Evolutionary conservation across 2,888 invertebrate species (phyloP).

Genomic region (Lycia hirtaria): DNA sequence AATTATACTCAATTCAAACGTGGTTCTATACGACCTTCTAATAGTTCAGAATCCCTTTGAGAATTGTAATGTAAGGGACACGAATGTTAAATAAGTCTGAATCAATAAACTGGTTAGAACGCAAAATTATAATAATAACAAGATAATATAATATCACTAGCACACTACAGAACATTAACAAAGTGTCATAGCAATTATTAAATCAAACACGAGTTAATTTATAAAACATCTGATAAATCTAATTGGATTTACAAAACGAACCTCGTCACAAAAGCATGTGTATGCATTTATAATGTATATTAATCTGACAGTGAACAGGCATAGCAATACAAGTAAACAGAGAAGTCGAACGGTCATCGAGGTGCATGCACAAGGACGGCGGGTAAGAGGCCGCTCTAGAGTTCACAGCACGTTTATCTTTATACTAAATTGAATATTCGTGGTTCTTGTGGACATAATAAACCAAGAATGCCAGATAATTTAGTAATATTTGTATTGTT

Average conservation of each 20-base stretch:
- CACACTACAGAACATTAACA: too few species aligned
- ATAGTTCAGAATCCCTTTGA: neutral
- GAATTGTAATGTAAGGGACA: constrained; percentile 4
- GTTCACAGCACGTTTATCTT: constrained; percentile 18
- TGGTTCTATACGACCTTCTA: constrained; percentile 1
- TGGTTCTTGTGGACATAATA: constrained; percentile 21
- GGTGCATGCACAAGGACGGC: constrained; percentile 49
- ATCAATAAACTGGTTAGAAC: neutral
- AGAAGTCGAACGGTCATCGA: constrained; percentile 34
- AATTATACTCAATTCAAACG: constrained; percentile 46
- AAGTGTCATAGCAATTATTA: too few species aligned
- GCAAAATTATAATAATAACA: too few species aligned
- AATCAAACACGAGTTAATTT: too few species aligned
- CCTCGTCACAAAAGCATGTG: neutral
- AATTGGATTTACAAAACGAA: neutral
- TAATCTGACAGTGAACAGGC: constrained; percentile 4
- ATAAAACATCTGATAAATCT: neutral
- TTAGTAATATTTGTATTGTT: neutral
- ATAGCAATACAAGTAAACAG: constrained; percentile 12
- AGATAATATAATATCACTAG: too few species aligned
- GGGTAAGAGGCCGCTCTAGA: constrained; percentile 40
- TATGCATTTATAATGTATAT: neutral
- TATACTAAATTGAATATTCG: constrained; percentile 19
- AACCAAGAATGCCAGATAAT: constrained; percentile 11
- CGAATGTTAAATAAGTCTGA: neutral